A percentile compares a stretch with the other conserved stretches of the same genome.
These are phyloP conservation scores for Venturia canescens DNA, from an alignment of 1,140 invertebrate species.

Conservation along the genomic window DNA sequence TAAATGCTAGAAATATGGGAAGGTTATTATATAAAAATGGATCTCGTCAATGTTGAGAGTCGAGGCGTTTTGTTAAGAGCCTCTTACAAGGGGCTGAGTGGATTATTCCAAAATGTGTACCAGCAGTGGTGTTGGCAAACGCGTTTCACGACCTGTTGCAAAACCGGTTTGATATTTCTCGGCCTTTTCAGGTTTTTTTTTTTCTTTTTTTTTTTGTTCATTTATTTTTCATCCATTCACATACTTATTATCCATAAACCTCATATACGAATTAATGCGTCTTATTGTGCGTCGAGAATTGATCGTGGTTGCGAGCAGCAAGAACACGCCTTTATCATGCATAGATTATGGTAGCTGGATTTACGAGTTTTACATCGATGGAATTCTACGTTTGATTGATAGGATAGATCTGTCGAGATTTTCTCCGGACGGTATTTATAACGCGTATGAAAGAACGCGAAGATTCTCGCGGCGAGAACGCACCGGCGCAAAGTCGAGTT, in stretches of 20 bases:
- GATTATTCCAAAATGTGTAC: conserved; percentile 7
- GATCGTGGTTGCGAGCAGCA: background rate
- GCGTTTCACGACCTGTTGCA: conserved; percentile 17
- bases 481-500: background rate
- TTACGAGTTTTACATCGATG: conserved; percentile 18
- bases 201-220: no score
- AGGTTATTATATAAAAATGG: background rate
- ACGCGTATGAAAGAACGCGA: background rate
- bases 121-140: background rate
- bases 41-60: background rate
- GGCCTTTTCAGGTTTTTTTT: conserved; percentile 27
- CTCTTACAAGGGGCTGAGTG: background rate
- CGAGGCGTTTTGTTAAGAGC: background rate
- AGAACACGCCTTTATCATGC: background rate
- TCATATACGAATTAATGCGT: conserved; percentile 16
- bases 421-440: background rate
- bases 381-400: conserved; percentile 29
- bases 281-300: conserved; percentile 43
- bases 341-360: conserved; percentile 1
- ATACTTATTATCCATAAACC: conserved; percentile 1
- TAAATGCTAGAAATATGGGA: background rate
- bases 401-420: background rate
- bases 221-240: conserved; percentile 8
- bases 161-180: conserved; percentile 45
- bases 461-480: no score